phyloP scores from a whole-genome alignment of 2,888 invertebrate species.

The Diabrotica balteata region DNA sequence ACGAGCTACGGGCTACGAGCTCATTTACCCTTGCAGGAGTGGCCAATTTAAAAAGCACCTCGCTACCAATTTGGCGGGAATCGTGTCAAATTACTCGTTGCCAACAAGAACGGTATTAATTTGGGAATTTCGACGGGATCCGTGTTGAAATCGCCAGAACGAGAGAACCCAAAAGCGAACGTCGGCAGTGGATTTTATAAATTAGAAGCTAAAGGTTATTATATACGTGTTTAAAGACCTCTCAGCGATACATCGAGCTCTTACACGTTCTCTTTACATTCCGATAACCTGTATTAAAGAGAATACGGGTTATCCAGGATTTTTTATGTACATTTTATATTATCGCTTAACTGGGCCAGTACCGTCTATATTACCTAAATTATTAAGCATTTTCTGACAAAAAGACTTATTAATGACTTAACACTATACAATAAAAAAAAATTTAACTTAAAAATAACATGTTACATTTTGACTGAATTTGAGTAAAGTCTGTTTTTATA shows the following conservation, averaged over 20 bases:
- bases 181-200: constrained; percentile 15
- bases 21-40: constrained; percentile 38
- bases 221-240: constrained; percentile 16
- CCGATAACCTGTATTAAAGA: neutral
- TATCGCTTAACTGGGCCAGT: too few species aligned
- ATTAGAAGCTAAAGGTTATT: constrained; percentile 22
- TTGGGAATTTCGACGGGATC: constrained; percentile 17
- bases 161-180: neutral
- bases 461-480: too few species aligned
- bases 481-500: too few species aligned
- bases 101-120: constrained; percentile 34
- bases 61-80: constrained; percentile 50
- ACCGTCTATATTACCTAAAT: too few species aligned
- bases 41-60: constrained; percentile 46
- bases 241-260: neutral
- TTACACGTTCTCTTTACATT: neutral
- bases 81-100: constrained; percentile 52
- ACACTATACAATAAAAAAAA: too few species aligned
- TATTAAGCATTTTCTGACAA: too few species aligned
- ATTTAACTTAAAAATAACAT: too few species aligned
- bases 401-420: too few species aligned
- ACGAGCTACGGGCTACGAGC: constrained; percentile 20
- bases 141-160: constrained; percentile 19
- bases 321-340: too few species aligned
- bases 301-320: too few species aligned